Evolutionary conservation across 2,113 vertebrate genomes (phyloP), one percentile per base, ranked within the genome.

Genomic region (Ibidorhyncha struthersii): DNA sequence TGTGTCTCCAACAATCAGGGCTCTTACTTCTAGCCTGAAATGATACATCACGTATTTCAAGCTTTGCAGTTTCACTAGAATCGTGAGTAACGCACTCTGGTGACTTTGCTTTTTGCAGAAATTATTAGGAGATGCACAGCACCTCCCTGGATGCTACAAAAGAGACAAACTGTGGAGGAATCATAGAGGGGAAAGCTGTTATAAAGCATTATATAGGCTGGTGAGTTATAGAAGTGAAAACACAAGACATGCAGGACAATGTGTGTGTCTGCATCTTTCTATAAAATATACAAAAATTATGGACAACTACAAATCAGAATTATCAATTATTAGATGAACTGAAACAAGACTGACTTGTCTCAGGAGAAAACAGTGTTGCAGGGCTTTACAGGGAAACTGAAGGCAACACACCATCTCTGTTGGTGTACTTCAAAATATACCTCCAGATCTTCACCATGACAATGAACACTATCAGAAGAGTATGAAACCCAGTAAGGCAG

Each of bases 121-220:
- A 49, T 38, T 27, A 58, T 69, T 2, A 38, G 29, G 30, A 79
- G 45, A 59, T 17, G 34, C 27, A 38, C 8, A 40, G 45, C 49
- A 25, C 49, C 49, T 50, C 49, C 14, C 29, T 34, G 40, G 29
- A 43, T 61, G n/a, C 11, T 29, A 20, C 62, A 22, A 20, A 49
- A 79, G 34, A 86, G 40, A 58, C 1, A 49, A 43, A 36, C 10
- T 17, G 36, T 26, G 10, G 16, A 80, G 27, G 29, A 65, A 63
- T 26, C 56, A 14, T 0, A 61, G 14, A 78, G 14, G 8, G 6
- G n/a, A 0, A 2, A 79, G 32, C 6, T 82, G n/a, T 50, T 27
- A 25, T 2, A 86, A 7, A 4, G 10, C 22, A 25, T 8, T 32
- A 14, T 6, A 14, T 2, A n/a, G 43, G 27, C 61, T 71, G 74